phyloP scores from a whole-genome alignment of 2,888 invertebrate genomes.

The Dimorphilus gyrociliatus region DNA sequence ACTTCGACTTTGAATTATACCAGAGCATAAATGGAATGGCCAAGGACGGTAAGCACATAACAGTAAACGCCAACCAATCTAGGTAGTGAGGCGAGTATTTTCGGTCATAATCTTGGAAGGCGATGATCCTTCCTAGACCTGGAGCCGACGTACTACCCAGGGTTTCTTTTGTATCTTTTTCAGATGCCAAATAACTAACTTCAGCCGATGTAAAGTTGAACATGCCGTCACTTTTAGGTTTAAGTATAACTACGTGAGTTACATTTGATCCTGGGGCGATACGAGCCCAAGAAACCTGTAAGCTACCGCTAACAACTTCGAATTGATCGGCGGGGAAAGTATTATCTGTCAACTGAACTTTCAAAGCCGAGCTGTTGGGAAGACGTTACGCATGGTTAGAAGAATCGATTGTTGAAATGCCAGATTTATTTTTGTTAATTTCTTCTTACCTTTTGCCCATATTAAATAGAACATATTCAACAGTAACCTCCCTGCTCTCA shows the following conservation, averaged over 20 bases:
- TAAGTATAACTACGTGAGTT: slow-evolving; percentile 75
- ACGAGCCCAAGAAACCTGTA: slow-evolving; percentile 58
- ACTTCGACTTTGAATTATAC: slow-evolving; percentile 86
- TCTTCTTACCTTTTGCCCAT: slow-evolving; percentile 54
- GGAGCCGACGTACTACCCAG: slow-evolving; percentile 58
- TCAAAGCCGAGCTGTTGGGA: slow-evolving; percentile 53
- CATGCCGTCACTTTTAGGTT: slow-evolving; percentile 74
- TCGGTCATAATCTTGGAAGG: slow-evolving; percentile 79
- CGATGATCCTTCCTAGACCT: slow-evolving; percentile 83
- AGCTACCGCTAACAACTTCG: slow-evolving; percentile 67
- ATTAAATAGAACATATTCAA: slow-evolving; percentile 84
- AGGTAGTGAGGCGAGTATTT: slow-evolving; percentile 80
- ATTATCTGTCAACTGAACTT: slow-evolving; percentile 70
- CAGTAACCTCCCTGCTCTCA: slow-evolving; percentile 83
- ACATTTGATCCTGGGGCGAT: slow-evolving; percentile 84
- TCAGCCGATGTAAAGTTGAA: slow-evolving; percentile 95
- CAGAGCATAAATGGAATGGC: slow-evolving; percentile 84
- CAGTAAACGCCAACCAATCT: slow-evolving; percentile 89
- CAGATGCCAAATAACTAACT: slow-evolving; percentile 66
- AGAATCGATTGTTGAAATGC: slow-evolving; percentile 1
- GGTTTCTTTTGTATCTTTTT: slow-evolving; percentile 52
- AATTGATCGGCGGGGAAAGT: slow-evolving; percentile 85
- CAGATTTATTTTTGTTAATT: too few species aligned
- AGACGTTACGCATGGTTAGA: neutral
- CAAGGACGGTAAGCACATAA: slow-evolving; percentile 86